Conservation (phyloP, 1,140 invertebrate genomes). For the Aphis craccivora region DNA sequence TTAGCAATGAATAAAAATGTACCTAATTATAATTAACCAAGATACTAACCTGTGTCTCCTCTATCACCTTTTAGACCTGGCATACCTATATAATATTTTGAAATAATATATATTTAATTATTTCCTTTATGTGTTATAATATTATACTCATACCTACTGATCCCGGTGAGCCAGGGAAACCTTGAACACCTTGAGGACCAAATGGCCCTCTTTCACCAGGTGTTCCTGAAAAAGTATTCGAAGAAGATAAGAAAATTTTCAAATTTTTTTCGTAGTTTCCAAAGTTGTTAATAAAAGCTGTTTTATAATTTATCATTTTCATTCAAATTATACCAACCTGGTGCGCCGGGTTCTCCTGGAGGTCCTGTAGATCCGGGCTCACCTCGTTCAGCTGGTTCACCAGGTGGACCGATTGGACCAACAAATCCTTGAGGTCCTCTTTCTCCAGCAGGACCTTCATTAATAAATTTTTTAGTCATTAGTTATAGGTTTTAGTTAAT, state of each 20-base stretch:
- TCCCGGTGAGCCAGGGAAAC: constrained; percentile 72
- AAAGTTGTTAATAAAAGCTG: background rate
- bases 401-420: constrained; percentile 52
- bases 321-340: constrained; percentile 35
- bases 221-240: background rate
- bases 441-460: constrained; percentile 54
- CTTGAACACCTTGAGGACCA: constrained; percentile 74
- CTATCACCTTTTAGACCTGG: constrained; percentile 78
- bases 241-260: background rate
- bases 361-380: constrained; percentile 54
- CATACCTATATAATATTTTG: constrained; percentile 59
- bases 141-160: constrained; percentile 29
- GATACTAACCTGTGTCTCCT: constrained; percentile 67
- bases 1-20: constrained; percentile 60
- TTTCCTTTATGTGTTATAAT: background rate
- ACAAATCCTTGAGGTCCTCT: constrained; percentile 53
- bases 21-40: constrained; percentile 4
- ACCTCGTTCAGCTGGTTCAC: constrained; percentile 59
- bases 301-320: background rate
- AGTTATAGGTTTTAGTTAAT: background rate
- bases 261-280: background rate
- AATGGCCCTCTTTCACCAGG: constrained; percentile 73
- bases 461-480: background rate
- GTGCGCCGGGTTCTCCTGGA: constrained; percentile 55
- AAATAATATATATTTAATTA: background rate